These are phyloP conservation scores for Cotesia typhae DNA, from an alignment of 1,140 invertebrate species.

Conservation along the genomic window DNA sequence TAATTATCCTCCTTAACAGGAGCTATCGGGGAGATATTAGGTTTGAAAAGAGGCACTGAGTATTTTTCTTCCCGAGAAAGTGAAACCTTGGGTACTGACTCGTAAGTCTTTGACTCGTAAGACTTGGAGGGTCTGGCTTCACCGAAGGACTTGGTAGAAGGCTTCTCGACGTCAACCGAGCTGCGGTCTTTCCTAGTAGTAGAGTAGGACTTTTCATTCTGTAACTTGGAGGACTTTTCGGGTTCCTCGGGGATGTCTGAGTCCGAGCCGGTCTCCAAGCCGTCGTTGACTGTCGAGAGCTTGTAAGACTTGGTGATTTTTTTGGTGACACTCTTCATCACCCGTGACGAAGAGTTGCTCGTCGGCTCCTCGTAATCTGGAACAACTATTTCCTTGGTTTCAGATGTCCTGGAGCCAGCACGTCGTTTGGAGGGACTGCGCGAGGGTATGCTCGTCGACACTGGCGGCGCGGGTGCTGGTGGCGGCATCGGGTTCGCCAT, in stretches of 20 bases:
- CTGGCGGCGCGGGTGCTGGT: slow-evolving; percentile 43
- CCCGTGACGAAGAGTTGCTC: not conserved
- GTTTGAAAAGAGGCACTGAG: slow-evolving; percentile 44
- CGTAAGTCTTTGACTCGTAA: slow-evolving; percentile 22
- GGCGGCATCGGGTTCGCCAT: slow-evolving; percentile 63
- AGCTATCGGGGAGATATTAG: slow-evolving; percentile 49
- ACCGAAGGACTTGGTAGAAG: slow-evolving; percentile 40
- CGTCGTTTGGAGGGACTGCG: slow-evolving; percentile 47
- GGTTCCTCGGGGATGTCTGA: slow-evolving; percentile 57
- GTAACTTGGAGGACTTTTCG: slow-evolving; percentile 33
- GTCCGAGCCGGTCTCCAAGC: slow-evolving; percentile 71
- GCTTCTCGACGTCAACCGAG: slow-evolving; percentile 33
- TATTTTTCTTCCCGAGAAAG: slow-evolving; percentile 47
- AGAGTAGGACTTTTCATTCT: slow-evolving; percentile 41
- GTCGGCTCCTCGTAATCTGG: slow-evolving; percentile 41
- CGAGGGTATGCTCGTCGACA: slow-evolving; percentile 27
- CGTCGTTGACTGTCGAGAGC: slow-evolving; percentile 62
- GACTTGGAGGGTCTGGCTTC: slow-evolving; percentile 32
- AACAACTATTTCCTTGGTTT: slow-evolving; percentile 43
- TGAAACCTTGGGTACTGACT: slow-evolving; percentile 3
- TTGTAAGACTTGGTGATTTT: slow-evolving; percentile 62
- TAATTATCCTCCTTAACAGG: slow-evolving; percentile 40
- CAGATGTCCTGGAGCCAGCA: slow-evolving; percentile 40
- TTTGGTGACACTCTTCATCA: slow-evolving; percentile 46
- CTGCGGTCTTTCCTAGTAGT: slow-evolving; percentile 28